phyloP scores from a whole-genome alignment of 2,113 vertebrate genomes.

The Canis aureus region DNA sequence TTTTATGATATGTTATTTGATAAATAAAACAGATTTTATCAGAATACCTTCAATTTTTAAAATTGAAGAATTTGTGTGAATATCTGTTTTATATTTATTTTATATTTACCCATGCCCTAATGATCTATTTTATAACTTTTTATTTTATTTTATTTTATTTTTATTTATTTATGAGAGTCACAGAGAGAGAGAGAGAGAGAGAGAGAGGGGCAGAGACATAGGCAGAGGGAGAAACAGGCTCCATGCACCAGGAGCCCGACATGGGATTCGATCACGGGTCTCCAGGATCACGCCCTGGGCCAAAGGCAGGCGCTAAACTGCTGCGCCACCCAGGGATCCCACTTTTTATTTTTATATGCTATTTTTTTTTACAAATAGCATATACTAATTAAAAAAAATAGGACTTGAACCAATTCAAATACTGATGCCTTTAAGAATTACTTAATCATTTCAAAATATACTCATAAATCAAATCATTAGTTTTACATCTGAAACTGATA shows the following conservation, averaged over 20 bases:
- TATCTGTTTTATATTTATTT: slow-evolving; percentile 40
- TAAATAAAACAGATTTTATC: neutral
- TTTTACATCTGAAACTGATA: neutral
- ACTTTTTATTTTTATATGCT: neutral
- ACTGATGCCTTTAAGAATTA: slow-evolving; percentile 22
- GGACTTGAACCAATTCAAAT: slow-evolving; percentile 24
- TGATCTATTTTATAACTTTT: slow-evolving; percentile 27
- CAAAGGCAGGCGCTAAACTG: too few relatives aligned
- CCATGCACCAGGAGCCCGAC: too few relatives aligned
- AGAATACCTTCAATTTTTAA: slow-evolving; percentile 47
- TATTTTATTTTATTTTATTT: neutral
- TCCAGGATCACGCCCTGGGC: too few relatives aligned
- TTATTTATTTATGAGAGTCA: too few relatives aligned
- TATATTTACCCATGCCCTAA: slow-evolving; percentile 9
- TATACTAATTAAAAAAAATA: slow-evolving; percentile 68
- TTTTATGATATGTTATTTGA: slow-evolving; percentile 3
- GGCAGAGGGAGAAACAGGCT: too few relatives aligned
- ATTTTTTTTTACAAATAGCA: slow-evolving; percentile 25
- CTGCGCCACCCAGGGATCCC: too few relatives aligned
- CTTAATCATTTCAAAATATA: neutral
- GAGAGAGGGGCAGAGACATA: too few relatives aligned
- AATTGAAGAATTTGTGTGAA: neutral
- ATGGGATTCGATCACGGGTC: too few relatives aligned
- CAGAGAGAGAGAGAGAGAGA: too few relatives aligned
- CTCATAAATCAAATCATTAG: neutral